These are phyloP conservation scores for Holothuria scabra DNA, from an alignment of 53 echinoderm and acorn worm species.

Conservation along the genomic window DNA sequence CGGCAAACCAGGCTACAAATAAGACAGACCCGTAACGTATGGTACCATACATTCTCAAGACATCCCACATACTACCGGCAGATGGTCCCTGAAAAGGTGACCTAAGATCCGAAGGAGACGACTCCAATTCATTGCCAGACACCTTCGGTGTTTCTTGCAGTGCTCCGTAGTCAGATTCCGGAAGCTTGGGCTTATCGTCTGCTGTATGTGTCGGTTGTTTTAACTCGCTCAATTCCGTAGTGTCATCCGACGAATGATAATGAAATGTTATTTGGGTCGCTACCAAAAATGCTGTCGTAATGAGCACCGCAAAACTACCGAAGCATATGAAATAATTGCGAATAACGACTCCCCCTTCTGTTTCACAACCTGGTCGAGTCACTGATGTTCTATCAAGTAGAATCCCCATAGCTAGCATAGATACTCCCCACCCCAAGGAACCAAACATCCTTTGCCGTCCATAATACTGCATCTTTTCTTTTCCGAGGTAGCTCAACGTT, in stretches of 20 bases:
- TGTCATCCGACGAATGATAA: constrained; percentile 70
- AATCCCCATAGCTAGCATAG: constrained; percentile 85
- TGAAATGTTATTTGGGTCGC: constrained; percentile 85
- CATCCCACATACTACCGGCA: constrained; percentile 61
- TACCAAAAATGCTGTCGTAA: constrained; percentile 83
- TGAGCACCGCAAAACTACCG: constrained; percentile 88
- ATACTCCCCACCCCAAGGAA: constrained; percentile 88
- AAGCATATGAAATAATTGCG: constrained; percentile 91
- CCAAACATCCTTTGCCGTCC: constrained; percentile 98
- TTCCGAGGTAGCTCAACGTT: constrained; percentile 90
- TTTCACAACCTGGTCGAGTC: constrained; percentile 60
- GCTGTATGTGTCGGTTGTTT: not conserved
- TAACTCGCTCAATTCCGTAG: constrained; percentile 67
- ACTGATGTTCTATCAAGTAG: constrained; percentile 71
- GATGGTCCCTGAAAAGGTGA: constrained; percentile 6
- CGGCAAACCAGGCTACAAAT: constrained; percentile 93
- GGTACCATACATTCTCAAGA: constrained; percentile 79
- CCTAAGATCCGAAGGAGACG: not conserved
- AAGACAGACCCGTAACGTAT: constrained; percentile 88
- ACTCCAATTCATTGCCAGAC: not conserved
- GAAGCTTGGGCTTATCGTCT: not conserved
- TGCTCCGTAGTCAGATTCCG: constrained; percentile 29
- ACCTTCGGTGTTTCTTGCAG: not conserved
- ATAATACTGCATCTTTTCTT: constrained; percentile 79
- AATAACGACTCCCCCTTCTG: constrained; percentile 39